A percentile compares a stretch with the other conserved stretches of the same genome.
These are phyloP conservation scores for Lepilemur ruficaudatus DNA, from an alignment of 2,797 vertebrate genomes.

Conservation along the genomic window DNA sequence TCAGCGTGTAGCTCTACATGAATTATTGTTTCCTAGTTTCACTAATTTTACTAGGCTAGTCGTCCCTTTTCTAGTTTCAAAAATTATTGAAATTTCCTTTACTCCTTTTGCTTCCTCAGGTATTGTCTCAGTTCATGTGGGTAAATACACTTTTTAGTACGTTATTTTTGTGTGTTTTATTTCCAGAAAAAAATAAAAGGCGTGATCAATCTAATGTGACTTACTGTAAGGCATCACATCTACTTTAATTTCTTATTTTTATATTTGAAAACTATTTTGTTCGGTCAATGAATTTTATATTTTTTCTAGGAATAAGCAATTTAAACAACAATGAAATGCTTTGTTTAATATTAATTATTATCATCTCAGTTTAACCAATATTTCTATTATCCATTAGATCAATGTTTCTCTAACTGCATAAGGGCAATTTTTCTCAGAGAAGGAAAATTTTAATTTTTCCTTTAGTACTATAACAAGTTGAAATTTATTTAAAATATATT, in stretches of 20 bases:
- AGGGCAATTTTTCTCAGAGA: background rate
- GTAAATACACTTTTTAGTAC: background rate
- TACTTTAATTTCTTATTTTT: background rate
- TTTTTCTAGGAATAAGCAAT: background rate
- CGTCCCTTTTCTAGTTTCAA: background rate
- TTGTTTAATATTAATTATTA: background rate
- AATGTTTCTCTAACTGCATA: background rate
- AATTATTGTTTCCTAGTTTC: background rate
- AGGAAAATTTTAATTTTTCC: background rate
- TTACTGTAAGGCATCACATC: background rate
- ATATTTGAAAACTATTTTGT: background rate
- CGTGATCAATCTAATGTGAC: background rate
- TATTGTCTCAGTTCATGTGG: background rate
- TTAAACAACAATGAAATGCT: background rate
- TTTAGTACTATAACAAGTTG: background rate
- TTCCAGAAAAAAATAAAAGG: background rate
- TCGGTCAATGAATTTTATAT: background rate
- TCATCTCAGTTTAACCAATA: background rate
- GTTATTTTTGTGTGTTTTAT: background rate
- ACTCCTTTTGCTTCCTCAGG: background rate
- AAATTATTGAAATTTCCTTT: background rate
- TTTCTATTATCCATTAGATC: background rate
- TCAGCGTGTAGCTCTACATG: background rate
- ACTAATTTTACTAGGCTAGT: background rate
- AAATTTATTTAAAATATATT: background rate